phyloP scores from a whole-genome alignment of 1,140 invertebrate species.

The Sipha flava region DNA sequence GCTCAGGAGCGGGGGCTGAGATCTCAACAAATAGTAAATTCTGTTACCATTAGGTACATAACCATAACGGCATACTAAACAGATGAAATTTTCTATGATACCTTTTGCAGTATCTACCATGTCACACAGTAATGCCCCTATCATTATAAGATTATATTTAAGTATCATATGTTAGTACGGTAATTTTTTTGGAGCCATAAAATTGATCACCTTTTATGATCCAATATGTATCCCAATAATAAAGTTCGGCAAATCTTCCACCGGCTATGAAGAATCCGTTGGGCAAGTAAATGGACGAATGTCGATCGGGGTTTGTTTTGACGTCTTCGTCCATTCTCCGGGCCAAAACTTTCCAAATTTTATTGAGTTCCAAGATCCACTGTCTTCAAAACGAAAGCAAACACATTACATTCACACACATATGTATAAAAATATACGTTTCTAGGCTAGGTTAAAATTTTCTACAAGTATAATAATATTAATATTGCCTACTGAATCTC shows the following conservation, averaged over 20 bases:
- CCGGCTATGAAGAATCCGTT: constrained; percentile 57
- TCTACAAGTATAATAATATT: too few species aligned
- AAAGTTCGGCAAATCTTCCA: constrained; percentile 75
- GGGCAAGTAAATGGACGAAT: constrained; percentile 66
- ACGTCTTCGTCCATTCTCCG: constrained; percentile 59
- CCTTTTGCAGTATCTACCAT: constrained; percentile 65
- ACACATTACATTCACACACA: not conserved
- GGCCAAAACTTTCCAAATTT: constrained; percentile 64
- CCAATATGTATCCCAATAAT: constrained; percentile 90
- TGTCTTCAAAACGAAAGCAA: not conserved
- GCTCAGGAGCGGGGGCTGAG: constrained; percentile 71
- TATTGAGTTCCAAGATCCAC: constrained; percentile 40
- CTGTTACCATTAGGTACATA: constrained; percentile 71
- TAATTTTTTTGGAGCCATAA: not conserved
- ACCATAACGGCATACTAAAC: constrained; percentile 56
- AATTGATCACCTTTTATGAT: constrained; percentile 57
- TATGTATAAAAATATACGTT: too few species aligned
- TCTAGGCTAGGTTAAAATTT: too few species aligned
- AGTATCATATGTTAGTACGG: too few species aligned
- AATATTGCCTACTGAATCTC: too few species aligned
- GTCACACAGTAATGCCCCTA: constrained; percentile 51
- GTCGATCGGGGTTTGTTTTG: constrained; percentile 51
- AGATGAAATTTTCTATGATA: constrained; percentile 67
- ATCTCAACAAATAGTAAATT: constrained; percentile 65
- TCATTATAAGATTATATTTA: too few species aligned